Conservation (phyloP, 2,888 invertebrate species). For the Pseudoips prasinana region DNA sequence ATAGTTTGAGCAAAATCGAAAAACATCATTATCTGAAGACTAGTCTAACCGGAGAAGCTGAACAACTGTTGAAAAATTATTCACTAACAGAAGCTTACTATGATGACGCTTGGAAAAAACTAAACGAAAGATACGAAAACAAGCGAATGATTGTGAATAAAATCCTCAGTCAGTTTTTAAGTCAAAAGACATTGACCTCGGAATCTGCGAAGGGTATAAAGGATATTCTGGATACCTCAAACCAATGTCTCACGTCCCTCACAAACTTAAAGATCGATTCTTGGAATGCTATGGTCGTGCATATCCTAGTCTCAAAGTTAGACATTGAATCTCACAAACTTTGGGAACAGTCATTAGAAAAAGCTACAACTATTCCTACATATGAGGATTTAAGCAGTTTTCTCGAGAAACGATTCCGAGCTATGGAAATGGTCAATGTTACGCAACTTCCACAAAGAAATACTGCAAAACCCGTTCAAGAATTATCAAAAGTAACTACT, state of each 20-base stretch:
- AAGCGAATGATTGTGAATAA: slow-evolving; percentile 16
- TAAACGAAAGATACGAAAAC: slow-evolving; percentile 12
- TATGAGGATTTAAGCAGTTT: slow-evolving; percentile 7
- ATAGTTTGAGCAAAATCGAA: slow-evolving; percentile 10
- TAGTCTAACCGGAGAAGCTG: slow-evolving; percentile 19
- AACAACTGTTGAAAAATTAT: slow-evolving; percentile 14
- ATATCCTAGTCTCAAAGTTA: slow-evolving; percentile 17
- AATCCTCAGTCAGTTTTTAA: slow-evolving; percentile 23
- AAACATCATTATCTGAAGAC: slow-evolving; percentile 20
- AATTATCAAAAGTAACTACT: slow-evolving; percentile 2
- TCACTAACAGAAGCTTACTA: slow-evolving; percentile 19
- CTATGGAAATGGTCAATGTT: slow-evolving; percentile 15
- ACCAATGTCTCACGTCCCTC: slow-evolving; percentile 21
- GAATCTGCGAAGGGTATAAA: slow-evolving; percentile 23
- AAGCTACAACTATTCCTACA: slow-evolving; percentile 8
- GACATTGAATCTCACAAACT: slow-evolving; percentile 23
- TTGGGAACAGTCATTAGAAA: slow-evolving; percentile 19
- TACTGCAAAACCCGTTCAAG: not conserved
- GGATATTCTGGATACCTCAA: slow-evolving; percentile 29
- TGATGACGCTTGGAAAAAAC: slow-evolving; percentile 19
- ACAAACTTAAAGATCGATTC: slow-evolving; percentile 14
- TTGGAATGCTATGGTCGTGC: slow-evolving; percentile 23
- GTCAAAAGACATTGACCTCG: slow-evolving; percentile 16
- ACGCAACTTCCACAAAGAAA: too few species aligned
- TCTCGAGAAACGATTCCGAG: slow-evolving; percentile 18